Evolutionary conservation across 30 jellyfish, hydroid and myxozoan genomes (phyloP), one percentile per base, ranked within the genome.

Genomic region (Pelagia noctiluca): DNA sequence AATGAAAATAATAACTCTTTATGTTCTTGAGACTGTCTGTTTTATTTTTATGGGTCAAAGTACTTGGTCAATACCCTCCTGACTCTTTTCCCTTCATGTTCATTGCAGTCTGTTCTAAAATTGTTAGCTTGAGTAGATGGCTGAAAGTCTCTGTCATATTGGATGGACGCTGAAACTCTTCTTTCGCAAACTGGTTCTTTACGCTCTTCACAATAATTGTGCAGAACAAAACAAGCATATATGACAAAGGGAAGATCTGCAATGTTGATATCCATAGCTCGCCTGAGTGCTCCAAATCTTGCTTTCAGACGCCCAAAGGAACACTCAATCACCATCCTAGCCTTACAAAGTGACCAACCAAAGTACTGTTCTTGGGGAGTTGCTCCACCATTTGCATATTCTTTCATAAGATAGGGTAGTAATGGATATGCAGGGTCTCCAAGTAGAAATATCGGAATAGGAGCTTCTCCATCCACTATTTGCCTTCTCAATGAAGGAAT

Each of bases 361-460:
- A 83, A 83, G 29, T 47, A 54, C 25, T 75, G 87, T 49, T 75
- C 87, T 34, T 75, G 60, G 26, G 61, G 50, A 22, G 80, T 75
- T 50, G 49, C 52, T n/a, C 82, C 87, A 48, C 92, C 94, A 26
- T 5, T 29, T 13, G 84, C 35, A 33, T n/a, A 71, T 25, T 83
- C 94, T 33, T 83, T 83, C 94, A 83, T 83, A 28, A 83, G 53
- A 38, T 3, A 83, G 10, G 94, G 91, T 50, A 71, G 48, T 11
- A 83, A 28, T 25, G 94, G 94, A 52, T 83, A 83, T 7, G 94
- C 94, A 26, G 84, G 86, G 54, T 83, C 91, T 8, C 91, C 91
- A 8, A 69, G 31, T 29, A 81, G 37, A 67, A 76, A 64, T 31
- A 81, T 32, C 3, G 91, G 91, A 10, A 66, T 89, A 66, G 91